Percentiles rank a stretch among this genome's conserved stretches.
Evolutionary conservation across 2,797 vertebrate species (phyloP).

Genomic region (Macropus fuliginosus): DNA sequence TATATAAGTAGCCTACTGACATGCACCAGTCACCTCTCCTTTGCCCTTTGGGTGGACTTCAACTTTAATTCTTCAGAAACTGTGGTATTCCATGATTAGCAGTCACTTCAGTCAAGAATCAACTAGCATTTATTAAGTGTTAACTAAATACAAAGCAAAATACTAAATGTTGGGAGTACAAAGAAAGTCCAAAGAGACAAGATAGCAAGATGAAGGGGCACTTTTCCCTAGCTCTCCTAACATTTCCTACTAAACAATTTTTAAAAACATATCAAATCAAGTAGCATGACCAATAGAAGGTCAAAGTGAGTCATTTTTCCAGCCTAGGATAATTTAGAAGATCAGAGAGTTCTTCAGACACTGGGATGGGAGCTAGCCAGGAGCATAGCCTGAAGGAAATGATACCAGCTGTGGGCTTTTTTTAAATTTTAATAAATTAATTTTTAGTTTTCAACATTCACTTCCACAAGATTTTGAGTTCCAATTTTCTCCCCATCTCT

Average conservation of each 20-base stretch:
- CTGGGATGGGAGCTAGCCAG: background rate
- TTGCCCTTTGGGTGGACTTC: background rate
- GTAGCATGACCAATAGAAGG: background rate
- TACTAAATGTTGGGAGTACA: background rate
- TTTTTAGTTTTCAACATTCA: too few species aligned
- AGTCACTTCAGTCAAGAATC: background rate
- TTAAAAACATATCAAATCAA: background rate
- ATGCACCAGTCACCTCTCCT: background rate
- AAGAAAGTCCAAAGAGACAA: background rate
- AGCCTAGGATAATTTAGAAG: background rate
- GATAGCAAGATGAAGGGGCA: background rate
- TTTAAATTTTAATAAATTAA: too few species aligned
- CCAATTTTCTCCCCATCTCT: too few species aligned
- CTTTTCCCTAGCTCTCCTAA: background rate
- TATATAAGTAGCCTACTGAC: background rate
- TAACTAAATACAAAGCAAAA: background rate
- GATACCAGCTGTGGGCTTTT: background rate
- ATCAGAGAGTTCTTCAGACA: background rate
- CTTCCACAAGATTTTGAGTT: too few species aligned
- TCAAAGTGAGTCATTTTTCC: background rate
- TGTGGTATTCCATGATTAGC: background rate
- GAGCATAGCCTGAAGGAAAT: background rate
- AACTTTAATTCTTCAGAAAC: background rate
- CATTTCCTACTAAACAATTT: background rate
- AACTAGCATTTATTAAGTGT: background rate